phyloP scores from a whole-genome alignment of 2,888 invertebrate genomes.

The Ormyrus pomaceus region DNA sequence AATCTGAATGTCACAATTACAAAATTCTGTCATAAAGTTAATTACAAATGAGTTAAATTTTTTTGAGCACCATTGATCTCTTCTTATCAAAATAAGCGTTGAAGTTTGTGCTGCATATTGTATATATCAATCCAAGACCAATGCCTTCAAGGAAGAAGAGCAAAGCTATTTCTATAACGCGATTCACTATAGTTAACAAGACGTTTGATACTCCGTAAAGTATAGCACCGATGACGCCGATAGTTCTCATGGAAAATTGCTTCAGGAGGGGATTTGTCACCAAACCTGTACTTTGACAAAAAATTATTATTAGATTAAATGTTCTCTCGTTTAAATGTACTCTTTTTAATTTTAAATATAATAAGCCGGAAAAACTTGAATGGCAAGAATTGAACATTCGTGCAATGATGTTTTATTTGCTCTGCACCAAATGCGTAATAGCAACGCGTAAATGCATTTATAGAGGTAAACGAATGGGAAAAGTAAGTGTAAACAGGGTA shows the following conservation, averaged over 20 bases:
- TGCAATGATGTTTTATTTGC: no score
- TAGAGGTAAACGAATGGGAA: no score
- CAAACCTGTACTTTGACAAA: slow-evolving; percentile 77
- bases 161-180: slow-evolving; percentile 80
- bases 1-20: not conserved
- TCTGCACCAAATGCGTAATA: no score
- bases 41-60: slow-evolving; percentile 1
- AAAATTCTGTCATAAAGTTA: not conserved
- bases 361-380: no score
- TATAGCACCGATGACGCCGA: slow-evolving; percentile 82
- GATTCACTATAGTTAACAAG: slow-evolving; percentile 80
- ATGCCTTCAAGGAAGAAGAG: slow-evolving; percentile 80
- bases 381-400: no score
- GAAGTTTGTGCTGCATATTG: slow-evolving; percentile 84
- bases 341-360: no score
- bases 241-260: slow-evolving; percentile 81
- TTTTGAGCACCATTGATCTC: slow-evolving; percentile 77
- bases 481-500: no score
- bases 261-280: slow-evolving; percentile 82
- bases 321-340: no score
- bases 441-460: no score
- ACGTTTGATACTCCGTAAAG: slow-evolving; percentile 81
- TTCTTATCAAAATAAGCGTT: slow-evolving; percentile 85
- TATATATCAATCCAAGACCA: slow-evolving; percentile 85
- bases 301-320: no score